A percentile compares a stretch with the other conserved stretches of the same genome.
phyloP scores from a whole-genome alignment of 2,797 vertebrate genomes.

The Chromis chromis region DNA sequence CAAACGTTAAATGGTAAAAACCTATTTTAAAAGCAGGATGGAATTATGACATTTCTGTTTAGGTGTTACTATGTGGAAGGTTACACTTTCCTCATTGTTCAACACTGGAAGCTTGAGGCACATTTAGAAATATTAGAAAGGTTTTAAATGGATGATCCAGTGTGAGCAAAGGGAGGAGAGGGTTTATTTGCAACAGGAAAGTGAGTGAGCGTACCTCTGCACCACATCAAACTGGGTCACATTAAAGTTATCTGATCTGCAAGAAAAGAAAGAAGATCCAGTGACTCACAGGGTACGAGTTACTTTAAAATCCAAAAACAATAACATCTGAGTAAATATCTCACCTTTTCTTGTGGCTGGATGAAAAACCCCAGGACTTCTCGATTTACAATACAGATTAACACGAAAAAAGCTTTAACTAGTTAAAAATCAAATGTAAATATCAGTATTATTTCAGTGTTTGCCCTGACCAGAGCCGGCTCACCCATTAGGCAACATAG shows the following conservation, averaged over 20 bases:
- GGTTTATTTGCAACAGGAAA: neutral
- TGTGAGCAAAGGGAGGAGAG: neutral
- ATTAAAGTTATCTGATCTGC: slow-evolving; percentile 12
- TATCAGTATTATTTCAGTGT: no score
- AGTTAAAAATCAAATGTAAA: no score
- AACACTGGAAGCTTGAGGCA: no score
- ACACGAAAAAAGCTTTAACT: neutral
- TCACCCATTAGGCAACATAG: no score
- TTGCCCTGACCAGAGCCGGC: no score
- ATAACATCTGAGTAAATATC: neutral
- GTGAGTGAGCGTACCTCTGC: slow-evolving; percentile 26
- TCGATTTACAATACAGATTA: neutral
- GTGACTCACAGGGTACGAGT: neutral
- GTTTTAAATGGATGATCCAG: slow-evolving; percentile 11
- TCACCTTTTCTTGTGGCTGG: slow-evolving; percentile 46
- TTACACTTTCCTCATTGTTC: no score
- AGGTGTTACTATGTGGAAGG: no score
- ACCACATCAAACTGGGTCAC: neutral
- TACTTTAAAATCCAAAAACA: neutral
- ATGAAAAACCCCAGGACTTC: neutral
- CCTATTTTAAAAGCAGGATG: no score
- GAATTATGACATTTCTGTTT: no score
- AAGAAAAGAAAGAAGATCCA: slow-evolving; percentile 3
- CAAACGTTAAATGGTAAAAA: no score
- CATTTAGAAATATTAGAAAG: neutral